phyloP scores from a whole-genome alignment of 2,113 vertebrate genomes.

The Terrapene triunguis region DNA sequence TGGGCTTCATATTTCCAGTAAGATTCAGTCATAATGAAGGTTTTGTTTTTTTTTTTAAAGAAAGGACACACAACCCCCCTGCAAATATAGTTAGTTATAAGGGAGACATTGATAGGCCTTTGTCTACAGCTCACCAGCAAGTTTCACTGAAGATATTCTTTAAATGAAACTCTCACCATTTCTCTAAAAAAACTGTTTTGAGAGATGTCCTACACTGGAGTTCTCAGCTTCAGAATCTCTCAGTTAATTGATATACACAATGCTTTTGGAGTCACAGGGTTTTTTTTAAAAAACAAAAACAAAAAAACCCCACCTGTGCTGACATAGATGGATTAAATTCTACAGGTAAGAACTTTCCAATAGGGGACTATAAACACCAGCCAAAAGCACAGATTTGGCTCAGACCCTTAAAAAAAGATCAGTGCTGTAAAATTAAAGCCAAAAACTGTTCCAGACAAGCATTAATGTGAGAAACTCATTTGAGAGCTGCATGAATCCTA shows the following conservation, averaged over 20 bases:
- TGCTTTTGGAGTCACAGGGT: neutral
- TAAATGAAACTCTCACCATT: neutral
- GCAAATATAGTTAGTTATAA: slow-evolving; percentile 2
- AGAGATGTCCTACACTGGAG: neutral
- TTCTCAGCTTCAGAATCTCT: neutral
- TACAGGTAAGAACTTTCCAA: neutral
- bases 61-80: neutral
- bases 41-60: slow-evolving; percentile 41
- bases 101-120: neutral
- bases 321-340: neutral
- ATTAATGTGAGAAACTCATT: neutral
- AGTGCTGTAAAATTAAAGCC: neutral
- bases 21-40: neutral
- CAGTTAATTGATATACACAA: neutral
- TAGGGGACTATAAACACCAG: neutral
- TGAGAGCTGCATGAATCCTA: slow-evolving; percentile 22
- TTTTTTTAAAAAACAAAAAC: neutral
- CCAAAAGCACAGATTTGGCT: neutral
- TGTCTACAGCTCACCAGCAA: neutral
- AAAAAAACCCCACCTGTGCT: neutral
- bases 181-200: neutral
- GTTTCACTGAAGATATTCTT: neutral
- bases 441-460: neutral
- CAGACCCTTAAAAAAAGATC: neutral
- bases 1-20: neutral